A percentile compares a stretch with the other conserved stretches of the same genome.
phyloP scores from a whole-genome alignment of 1,140 invertebrate species.

The Heliconius hermathena region DNA sequence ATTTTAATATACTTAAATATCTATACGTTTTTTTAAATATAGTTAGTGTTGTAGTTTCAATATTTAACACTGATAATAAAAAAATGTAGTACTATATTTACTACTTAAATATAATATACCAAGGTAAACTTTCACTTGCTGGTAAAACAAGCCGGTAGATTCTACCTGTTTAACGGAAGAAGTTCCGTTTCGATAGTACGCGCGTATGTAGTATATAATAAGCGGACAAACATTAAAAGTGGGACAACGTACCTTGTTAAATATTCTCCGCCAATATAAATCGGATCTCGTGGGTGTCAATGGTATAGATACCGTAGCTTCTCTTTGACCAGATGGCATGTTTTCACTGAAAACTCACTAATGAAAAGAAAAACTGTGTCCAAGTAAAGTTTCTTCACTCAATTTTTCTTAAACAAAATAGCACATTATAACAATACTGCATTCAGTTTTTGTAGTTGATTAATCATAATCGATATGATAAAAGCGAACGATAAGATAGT shows the following conservation, averaged over 20 bases:
- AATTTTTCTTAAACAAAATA: conserved; percentile 28
- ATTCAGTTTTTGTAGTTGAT: conserved; percentile 36
- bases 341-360: conserved; percentile 51
- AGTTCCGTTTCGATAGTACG: conserved; percentile 3
- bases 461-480: conserved; percentile 62
- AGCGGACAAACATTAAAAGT: conserved; percentile 25
- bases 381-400: conserved; percentile 2
- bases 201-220: conserved; percentile 9
- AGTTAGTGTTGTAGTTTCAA: too few species aligned
- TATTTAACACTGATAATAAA: too few species aligned
- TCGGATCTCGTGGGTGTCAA: conserved; percentile 72
- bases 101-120: neutral
- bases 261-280: conserved; percentile 76
- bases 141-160: conserved; percentile 25
- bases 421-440: conserved; percentile 46
- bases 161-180: conserved; percentile 1
- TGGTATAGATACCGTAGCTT: conserved; percentile 72
- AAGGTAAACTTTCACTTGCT: conserved; percentile 31
- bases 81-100: neutral
- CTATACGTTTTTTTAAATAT: too few species aligned
- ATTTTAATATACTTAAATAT: too few species aligned
- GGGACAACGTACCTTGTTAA: conserved; percentile 65
- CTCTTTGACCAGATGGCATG: conserved; percentile 68
- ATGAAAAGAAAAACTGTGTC: neutral
- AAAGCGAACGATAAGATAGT: conserved; percentile 60